These are phyloP conservation scores for Chaetorhynchus papuensis DNA, from an alignment of 2,113 vertebrate genomes.

Conservation along the genomic window DNA sequence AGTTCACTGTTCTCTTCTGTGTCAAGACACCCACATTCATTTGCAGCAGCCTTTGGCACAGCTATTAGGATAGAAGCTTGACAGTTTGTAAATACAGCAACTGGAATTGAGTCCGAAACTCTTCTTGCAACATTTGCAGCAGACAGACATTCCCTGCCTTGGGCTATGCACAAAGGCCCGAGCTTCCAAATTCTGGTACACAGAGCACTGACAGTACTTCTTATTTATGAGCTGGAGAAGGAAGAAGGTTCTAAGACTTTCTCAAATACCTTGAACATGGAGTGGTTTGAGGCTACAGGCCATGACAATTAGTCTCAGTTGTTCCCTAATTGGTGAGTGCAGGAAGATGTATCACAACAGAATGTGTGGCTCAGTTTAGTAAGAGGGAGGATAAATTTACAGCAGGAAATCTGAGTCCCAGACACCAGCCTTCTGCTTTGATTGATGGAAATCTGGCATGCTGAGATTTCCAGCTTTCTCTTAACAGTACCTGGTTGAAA, in stretches of 20 bases:
- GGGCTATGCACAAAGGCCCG: neutral
- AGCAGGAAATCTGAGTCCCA: neutral
- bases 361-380: neutral
- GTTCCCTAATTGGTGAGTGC: neutral
- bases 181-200: neutral
- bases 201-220: neutral
- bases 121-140: neutral
- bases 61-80: neutral
- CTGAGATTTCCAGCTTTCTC: neutral
- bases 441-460: neutral
- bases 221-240: neutral
- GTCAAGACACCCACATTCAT: neutral
- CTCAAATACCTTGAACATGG: neutral
- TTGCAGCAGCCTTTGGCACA: neutral
- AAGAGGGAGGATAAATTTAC: neutral
- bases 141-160: neutral
- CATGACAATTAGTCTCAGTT: neutral
- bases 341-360: neutral
- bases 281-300: neutral
- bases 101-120: neutral
- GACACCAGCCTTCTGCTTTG: neutral
- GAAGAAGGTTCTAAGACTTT: neutral
- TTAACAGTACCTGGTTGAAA: neutral
- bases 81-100: neutral
- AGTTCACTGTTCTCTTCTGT: neutral